Conservation (phyloP, 2,888 invertebrate species). For the Megalurothrips usitatus region DNA sequence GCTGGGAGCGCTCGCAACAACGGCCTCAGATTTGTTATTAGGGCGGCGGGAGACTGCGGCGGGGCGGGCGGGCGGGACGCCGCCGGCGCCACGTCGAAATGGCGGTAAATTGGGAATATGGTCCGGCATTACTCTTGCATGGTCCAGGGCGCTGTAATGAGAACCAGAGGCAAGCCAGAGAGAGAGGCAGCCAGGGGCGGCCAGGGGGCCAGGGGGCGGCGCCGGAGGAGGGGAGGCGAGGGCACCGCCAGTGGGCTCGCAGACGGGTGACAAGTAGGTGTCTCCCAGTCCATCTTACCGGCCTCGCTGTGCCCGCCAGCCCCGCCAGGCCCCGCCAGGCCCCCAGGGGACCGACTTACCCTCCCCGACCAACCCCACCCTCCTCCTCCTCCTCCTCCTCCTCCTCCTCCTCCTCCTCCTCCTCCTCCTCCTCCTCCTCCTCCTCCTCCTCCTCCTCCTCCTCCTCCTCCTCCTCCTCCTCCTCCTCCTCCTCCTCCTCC, state of each 20-base stretch:
- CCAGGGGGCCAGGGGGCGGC: no score
- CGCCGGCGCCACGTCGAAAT: neutral
- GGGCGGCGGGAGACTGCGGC: neutral
- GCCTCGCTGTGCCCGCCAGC: neutral
- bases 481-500: no score
- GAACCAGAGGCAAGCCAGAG: neutral
- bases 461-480: no score
- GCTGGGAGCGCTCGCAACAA: neutral
- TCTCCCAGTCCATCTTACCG: conserved; percentile 9
- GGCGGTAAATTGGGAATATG: conserved; percentile 25
- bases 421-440: no score
- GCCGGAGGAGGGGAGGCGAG: neutral
- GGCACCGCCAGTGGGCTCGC: neutral
- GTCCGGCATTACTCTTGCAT: conserved; percentile 19
- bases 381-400: no score
- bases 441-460: no score
- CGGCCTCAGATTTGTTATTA: conserved; percentile 13
- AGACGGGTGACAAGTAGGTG: neutral
- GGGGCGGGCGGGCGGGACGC: neutral
- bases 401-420: no score
- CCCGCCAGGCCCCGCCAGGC: neutral
- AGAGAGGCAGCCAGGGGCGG: neutral
- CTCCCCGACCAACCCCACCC: no score
- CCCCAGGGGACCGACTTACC: neutral
- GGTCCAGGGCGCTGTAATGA: conserved; percentile 20